Evolutionary conservation across 1,140 invertebrate genomes (phyloP).

Genomic region (Pseudomyrmex pallidus): DNA sequence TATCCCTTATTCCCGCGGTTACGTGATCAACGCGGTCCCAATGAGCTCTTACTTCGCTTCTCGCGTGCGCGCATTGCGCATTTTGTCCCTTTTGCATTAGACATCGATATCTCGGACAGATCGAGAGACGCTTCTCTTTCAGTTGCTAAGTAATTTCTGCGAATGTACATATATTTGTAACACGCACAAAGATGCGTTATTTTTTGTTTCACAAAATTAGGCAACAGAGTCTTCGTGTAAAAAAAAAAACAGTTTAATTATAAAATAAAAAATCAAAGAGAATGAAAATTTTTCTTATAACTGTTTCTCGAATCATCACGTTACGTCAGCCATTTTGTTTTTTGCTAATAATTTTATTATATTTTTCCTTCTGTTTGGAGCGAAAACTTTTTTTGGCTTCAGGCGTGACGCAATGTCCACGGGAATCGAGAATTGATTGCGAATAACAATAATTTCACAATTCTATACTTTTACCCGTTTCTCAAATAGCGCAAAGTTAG

Average conservation of each 20-base stretch:
- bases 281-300: background rate
- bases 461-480: slow-evolving; percentile 1
- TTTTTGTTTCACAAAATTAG: too few relatives aligned
- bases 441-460: slow-evolving; percentile 42
- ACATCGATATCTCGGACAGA: background rate
- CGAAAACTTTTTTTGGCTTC: slow-evolving; percentile 67
- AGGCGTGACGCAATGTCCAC: slow-evolving; percentile 21
- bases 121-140: slow-evolving; percentile 6
- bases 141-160: background rate
- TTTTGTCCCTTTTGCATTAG: slow-evolving; percentile 52
- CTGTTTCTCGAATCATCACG: background rate
- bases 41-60: slow-evolving; percentile 59
- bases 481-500: slow-evolving; percentile 15
- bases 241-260: too few relatives aligned
- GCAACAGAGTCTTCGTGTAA: too few relatives aligned
- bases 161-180: too few relatives aligned
- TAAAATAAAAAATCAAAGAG: too few relatives aligned
- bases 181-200: too few relatives aligned
- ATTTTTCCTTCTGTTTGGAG: background rate
- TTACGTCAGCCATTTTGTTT: slow-evolving; percentile 30
- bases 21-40: slow-evolving; percentile 78
- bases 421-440: slow-evolving; percentile 53
- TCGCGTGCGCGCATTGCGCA: slow-evolving; percentile 42
- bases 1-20: slow-evolving; percentile 83
- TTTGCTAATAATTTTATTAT: slow-evolving; percentile 40